phyloP scores from a whole-genome alignment of 2,888 invertebrate genomes.

The Tenthredo distinguenda region DNA sequence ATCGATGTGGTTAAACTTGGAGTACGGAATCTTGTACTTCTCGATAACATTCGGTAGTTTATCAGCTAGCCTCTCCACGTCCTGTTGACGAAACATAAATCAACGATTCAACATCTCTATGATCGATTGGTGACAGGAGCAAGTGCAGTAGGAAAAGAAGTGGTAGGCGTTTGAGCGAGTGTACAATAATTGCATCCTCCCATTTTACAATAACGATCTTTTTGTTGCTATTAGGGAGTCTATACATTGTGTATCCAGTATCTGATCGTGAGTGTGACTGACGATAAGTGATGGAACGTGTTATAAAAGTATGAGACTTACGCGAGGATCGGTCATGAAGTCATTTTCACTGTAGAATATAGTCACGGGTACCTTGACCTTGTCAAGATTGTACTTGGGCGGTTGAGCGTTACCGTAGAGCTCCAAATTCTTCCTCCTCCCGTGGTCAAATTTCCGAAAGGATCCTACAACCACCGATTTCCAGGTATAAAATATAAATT shows the following conservation, averaged over 20 bases:
- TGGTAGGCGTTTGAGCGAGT: neutral
- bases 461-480: constrained; percentile 74
- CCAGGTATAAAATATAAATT: neutral
- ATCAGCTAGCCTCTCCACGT: constrained; percentile 69
- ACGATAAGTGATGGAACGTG: neutral
- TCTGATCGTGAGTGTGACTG: neutral
- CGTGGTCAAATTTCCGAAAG: constrained; percentile 82
- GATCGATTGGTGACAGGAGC: neutral
- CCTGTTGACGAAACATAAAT: constrained; percentile 58
- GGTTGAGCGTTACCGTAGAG: constrained; percentile 80
- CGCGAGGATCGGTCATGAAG: constrained; percentile 79
- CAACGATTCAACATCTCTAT: neutral
- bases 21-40: constrained; percentile 68
- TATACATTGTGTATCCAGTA: neutral
- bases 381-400: constrained; percentile 81
- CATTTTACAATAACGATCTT: neutral
- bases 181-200: neutral
- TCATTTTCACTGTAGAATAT: constrained; percentile 84
- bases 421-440: constrained; percentile 78
- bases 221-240: neutral
- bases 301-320: constrained; percentile 57
- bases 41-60: constrained; percentile 71
- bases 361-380: constrained; percentile 81
- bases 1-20: constrained; percentile 75
- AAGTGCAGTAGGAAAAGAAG: neutral